phyloP scores from a whole-genome alignment of 2,113 vertebrate species.

The Pyxicephalus adspersus region DNA sequence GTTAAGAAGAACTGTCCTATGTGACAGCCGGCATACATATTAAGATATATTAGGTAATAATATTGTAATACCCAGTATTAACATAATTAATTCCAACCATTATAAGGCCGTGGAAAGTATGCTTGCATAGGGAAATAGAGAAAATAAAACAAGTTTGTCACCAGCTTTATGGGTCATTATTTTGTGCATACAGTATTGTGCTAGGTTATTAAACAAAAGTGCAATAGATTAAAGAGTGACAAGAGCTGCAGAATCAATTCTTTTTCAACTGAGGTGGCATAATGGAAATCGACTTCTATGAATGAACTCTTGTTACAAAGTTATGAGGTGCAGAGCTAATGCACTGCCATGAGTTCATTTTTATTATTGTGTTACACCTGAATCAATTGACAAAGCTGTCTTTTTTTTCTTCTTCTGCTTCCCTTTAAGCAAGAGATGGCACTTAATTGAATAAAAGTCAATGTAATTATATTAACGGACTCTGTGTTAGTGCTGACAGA shows the following conservation, averaged over 20 bases:
- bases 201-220: conserved; percentile 72
- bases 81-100: background rate
- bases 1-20: background rate
- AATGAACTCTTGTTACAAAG: conserved; percentile 78
- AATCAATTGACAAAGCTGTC: conserved; percentile 98
- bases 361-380: conserved; percentile 98
- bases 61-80: no score
- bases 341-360: conserved; percentile 93
- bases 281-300: conserved; percentile 83
- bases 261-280: conserved; percentile 79
- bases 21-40: background rate
- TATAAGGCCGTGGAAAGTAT: background rate
- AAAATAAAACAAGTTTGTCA: background rate
- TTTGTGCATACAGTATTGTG: conserved; percentile 65
- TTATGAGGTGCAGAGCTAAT: conserved; percentile 89
- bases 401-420: conserved; percentile 79
- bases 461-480: conserved; percentile 93
- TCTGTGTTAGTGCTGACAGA: conserved; percentile 92
- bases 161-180: conserved; percentile 15
- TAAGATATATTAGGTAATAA: background rate
- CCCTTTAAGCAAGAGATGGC: conserved; percentile 78
- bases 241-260: conserved; percentile 75
- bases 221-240: conserved; percentile 79
- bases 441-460: conserved; percentile 99
- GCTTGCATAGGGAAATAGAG: background rate